A percentile compares a stretch with the other conserved stretches of the same genome.
Conservation (phyloP, 2,113 vertebrate species). For the Hyperopisus bebe region DNA sequence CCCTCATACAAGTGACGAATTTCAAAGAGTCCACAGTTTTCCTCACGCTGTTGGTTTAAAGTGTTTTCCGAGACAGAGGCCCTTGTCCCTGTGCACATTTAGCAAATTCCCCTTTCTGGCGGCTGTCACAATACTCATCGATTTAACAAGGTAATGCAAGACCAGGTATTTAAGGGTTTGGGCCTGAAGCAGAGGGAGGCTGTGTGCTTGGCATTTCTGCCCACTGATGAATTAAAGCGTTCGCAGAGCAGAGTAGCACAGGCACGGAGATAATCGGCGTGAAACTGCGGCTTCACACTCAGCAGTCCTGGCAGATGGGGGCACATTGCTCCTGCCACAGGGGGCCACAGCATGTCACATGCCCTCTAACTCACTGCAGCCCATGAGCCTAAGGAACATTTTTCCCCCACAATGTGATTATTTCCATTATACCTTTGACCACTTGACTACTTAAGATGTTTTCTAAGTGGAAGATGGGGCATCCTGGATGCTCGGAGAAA, state of each 20-base stretch:
- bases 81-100: slow-evolving; percentile 19
- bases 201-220: slow-evolving; percentile 35
- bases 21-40: slow-evolving; percentile 14
- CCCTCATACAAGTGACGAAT: slow-evolving; percentile 3
- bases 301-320: neutral
- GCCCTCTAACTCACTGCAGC: slow-evolving; percentile 47
- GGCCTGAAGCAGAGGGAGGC: slow-evolving; percentile 47
- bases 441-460: neutral
- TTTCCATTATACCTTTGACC: neutral
- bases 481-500: neutral
- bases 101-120: slow-evolving; percentile 37
- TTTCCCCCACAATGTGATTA: neutral
- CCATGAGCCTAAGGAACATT: slow-evolving; percentile 49
- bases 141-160: slow-evolving; percentile 56
- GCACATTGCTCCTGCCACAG: neutral
- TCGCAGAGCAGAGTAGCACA: neutral
- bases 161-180: slow-evolving; percentile 47
- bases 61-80: slow-evolving; percentile 16
- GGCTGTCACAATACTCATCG: slow-evolving; percentile 45
- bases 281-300: neutral
- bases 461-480: neutral
- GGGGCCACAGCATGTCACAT: slow-evolving; percentile 37
- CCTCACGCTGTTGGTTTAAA: slow-evolving; percentile 9
- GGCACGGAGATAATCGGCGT: neutral
- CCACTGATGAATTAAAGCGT: slow-evolving; percentile 50